These are phyloP conservation scores for Falco biarmicus DNA, from an alignment of 2,797 vertebrate species.

Conservation along the genomic window DNA sequence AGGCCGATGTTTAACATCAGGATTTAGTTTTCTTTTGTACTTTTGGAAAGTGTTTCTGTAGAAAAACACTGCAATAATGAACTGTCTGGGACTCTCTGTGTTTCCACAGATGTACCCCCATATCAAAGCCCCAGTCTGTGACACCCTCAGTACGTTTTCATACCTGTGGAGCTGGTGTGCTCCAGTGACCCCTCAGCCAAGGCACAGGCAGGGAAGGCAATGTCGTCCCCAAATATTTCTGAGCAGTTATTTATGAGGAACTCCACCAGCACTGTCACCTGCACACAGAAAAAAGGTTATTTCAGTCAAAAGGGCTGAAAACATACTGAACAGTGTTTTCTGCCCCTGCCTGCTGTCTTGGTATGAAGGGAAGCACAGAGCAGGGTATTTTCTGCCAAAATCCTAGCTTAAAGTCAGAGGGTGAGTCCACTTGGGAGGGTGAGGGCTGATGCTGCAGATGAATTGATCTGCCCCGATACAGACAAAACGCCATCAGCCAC, in stretches of 20 bases:
- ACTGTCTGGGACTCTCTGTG: background rate
- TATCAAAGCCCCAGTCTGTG: background rate
- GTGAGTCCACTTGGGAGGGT: background rate
- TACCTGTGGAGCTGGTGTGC: constrained; percentile 81
- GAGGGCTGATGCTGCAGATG: background rate
- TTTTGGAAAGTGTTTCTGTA: background rate
- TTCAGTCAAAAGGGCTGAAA: background rate
- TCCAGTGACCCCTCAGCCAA: constrained; percentile 79
- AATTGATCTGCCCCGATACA: background rate
- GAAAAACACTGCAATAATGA: background rate
- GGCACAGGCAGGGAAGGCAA: no score
- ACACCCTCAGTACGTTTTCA: background rate
- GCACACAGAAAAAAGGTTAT: background rate
- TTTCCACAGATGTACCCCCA: background rate
- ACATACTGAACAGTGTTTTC: background rate
- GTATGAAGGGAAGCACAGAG: background rate
- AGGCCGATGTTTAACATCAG: background rate
- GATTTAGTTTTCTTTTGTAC: background rate
- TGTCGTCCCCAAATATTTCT: no score
- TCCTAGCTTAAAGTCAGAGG: background rate
- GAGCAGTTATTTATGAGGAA: background rate
- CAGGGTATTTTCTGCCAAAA: background rate
- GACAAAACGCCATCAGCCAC: background rate
- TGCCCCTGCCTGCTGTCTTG: background rate
- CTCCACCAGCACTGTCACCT: constrained; percentile 80